A percentile compares a stretch with the other conserved stretches of the same genome.
These are phyloP conservation scores for Glyptemys insculpta DNA, from an alignment of 2,797 vertebrate species.

Conservation along the genomic window DNA sequence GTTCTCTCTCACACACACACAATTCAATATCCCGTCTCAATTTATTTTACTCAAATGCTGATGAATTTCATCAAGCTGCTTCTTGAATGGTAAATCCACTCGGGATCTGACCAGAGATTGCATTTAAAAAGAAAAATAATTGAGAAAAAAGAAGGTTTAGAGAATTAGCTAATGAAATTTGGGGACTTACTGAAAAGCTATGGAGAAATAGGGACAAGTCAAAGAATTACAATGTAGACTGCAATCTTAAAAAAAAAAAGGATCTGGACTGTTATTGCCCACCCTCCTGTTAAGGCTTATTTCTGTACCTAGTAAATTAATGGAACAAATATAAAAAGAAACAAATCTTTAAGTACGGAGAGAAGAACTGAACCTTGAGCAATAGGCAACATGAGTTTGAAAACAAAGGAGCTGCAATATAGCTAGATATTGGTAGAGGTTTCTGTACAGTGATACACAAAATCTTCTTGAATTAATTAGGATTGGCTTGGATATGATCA, in stretches of 20 bases:
- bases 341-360: neutral
- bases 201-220: neutral
- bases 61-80: neutral
- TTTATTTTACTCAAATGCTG: neutral
- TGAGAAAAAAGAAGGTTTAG: neutral
- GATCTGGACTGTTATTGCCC: constrained; percentile 17
- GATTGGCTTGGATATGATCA: neutral
- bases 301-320: constrained; percentile 1
- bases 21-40: neutral
- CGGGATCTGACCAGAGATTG: neutral
- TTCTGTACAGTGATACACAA: neutral
- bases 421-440: neutral
- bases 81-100: neutral
- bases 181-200: neutral
- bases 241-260: neutral
- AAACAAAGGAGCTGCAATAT: neutral
- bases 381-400: neutral
- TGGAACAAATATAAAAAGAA: neutral
- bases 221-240: neutral
- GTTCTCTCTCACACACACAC: neutral
- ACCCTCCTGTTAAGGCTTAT: constrained; percentile 12
- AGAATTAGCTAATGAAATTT: neutral
- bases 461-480: neutral
- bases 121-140: neutral
- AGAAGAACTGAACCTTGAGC: neutral